Conservation (phyloP, 2,888 invertebrate species). For the Acanthosepion lycidas region DNA sequence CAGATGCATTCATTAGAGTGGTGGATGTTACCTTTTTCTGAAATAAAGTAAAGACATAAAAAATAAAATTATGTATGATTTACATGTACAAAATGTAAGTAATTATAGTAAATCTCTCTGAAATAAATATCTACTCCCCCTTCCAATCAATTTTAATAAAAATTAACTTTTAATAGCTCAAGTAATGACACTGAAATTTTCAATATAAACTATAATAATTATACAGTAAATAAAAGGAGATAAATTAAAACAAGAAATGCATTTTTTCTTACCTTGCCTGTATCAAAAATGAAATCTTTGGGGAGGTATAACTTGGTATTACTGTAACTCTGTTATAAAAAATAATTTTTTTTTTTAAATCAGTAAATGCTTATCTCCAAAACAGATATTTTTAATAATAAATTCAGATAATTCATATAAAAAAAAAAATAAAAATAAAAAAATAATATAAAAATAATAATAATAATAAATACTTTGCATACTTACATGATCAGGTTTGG, state of each 20-base stretch:
- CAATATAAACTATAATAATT: too few species aligned
- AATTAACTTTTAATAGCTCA: too few species aligned
- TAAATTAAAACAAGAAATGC: not conserved
- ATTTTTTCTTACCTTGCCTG: slow-evolving; percentile 57
- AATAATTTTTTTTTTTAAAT: not conserved
- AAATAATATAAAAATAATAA: too few species aligned
- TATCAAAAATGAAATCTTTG: slow-evolving; percentile 68
- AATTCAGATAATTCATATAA: not conserved
- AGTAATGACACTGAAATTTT: too few species aligned
- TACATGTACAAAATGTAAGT: too few species aligned
- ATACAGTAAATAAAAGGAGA: not conserved
- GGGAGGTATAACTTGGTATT: slow-evolving; percentile 73
- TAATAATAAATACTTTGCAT: not conserved
- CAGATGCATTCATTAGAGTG: slow-evolving; percentile 17
- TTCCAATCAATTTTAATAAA: too few species aligned
- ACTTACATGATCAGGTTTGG: slow-evolving; percentile 70
- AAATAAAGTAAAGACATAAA: not conserved
- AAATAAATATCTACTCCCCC: too few species aligned
- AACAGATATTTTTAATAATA: not conserved
- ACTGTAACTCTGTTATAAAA: slow-evolving; percentile 63
- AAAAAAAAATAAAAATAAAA: not conserved
- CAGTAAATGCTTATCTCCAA: not conserved
- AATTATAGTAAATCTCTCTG: too few species aligned
- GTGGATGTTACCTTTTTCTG: slow-evolving; percentile 13
- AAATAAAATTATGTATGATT: not conserved